Conservation (phyloP, 2,797 vertebrate genomes). For the Enteromius anoplus region DNA sequence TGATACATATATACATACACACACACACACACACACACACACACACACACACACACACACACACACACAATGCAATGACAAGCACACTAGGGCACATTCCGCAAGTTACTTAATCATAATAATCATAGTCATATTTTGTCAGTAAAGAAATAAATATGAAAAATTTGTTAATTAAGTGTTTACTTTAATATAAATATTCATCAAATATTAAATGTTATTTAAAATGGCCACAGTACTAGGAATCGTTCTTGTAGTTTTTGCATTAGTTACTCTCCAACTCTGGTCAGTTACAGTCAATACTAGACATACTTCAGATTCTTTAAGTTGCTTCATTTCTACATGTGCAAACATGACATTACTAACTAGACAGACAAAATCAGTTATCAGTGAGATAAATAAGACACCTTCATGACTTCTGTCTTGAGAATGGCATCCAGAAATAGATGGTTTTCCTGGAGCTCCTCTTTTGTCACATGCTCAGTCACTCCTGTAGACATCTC, state of each 20-base stretch:
- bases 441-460: conserved; percentile 77
- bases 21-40: no score
- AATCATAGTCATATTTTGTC: neutral
- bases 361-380: neutral
- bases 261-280: neutral
- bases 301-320: neutral
- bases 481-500: conserved; percentile 81
- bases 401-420: conserved; percentile 85
- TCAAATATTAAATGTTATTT: neutral
- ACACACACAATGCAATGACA: no score
- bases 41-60: no score
- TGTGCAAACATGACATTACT: neutral
- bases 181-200: neutral
- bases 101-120: neutral
- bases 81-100: neutral
- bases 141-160: neutral
- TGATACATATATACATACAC: no score
- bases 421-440: conserved; percentile 82
- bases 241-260: neutral
- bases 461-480: conserved; percentile 82
- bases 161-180: neutral
- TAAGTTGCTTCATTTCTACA: neutral
- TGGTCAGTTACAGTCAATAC: neutral
- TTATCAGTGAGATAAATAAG: neutral
- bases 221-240: neutral